phyloP scores from a whole-genome alignment of 1,140 invertebrate species.

The Habropoda laboriosa region DNA sequence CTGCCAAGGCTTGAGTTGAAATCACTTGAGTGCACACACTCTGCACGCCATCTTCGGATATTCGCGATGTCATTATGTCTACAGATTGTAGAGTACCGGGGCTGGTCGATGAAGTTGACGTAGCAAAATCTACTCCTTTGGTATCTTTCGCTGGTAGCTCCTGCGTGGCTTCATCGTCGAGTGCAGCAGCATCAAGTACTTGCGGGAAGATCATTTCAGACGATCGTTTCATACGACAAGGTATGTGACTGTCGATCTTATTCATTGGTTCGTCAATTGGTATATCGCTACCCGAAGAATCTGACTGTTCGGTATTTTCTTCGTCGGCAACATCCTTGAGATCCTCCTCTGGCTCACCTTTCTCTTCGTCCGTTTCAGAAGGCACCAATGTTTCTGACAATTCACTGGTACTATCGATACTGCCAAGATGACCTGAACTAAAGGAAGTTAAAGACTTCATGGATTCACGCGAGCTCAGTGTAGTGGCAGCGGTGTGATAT shows the following conservation, averaged over 20 bases:
- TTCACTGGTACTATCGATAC: constrained; percentile 92
- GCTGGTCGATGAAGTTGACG: constrained; percentile 59
- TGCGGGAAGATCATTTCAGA: constrained; percentile 95
- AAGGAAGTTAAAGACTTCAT: constrained; percentile 94
- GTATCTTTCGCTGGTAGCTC: constrained; percentile 41
- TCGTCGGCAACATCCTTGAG: constrained; percentile 64
- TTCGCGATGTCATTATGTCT: constrained; percentile 82
- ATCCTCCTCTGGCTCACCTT: constrained; percentile 79
- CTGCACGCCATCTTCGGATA: constrained; percentile 80
- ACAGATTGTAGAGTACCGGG: constrained; percentile 76
- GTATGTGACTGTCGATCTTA: constrained; percentile 76
- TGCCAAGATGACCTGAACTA: constrained; percentile 92
- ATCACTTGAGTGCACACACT: constrained; percentile 83
- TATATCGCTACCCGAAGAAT: constrained; percentile 68
- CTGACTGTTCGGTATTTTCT: constrained; percentile 72
- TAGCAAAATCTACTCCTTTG: constrained; percentile 65
- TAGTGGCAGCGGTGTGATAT: constrained; percentile 91
- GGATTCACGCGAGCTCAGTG: constrained; percentile 92
- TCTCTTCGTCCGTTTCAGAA: constrained; percentile 86
- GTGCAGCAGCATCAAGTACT: constrained; percentile 75
- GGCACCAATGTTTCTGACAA: constrained; percentile 94
- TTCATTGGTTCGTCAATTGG: constrained; percentile 67
- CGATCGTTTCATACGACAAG: constrained; percentile 91
- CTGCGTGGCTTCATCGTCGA: constrained; percentile 16
- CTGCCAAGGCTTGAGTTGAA: constrained; percentile 68